Base-by-base conservation (phyloP, 1,140 invertebrate genomes). In the Brachionus sp. region DNA sequence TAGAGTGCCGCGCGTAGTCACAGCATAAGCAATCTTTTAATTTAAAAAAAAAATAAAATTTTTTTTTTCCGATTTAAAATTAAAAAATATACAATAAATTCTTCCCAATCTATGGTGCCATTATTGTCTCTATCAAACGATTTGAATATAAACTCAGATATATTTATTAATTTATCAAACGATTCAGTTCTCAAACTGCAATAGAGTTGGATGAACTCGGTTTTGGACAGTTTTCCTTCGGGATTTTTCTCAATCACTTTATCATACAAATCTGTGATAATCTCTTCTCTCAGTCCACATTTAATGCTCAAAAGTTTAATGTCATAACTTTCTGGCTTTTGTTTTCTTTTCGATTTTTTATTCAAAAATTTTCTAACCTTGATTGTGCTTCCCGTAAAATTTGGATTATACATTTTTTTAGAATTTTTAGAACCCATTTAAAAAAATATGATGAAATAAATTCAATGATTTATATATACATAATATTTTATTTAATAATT, bases 61-160 rank as follows among this genome's bases (percentile, higher is more conserved):
- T 19, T 57, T 57, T 19, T 57, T 16, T 7, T 19, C 6, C 12
- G 2, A 10, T 57, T 57, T 57, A 2, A 57, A 57, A n/a, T 57
- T 19, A 57, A 57, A 53, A 19, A 53, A 19, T 57, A 5, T 57
- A 68, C 64, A 33, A 68, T 35, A 68, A 68, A 68, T 25, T 68
- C 64, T 33, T 68, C 64, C 25, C 25, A 68, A 16, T 68, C 64
- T 12, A 68, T 68, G 25, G 12, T 35, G 10, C 64, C 64, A 68
- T 68, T 68, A n/a, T 68, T 68, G 29, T 68, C 64, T 16, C 25
- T 35, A 33, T 68, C 64, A 35, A 35, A 68, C 4, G 64, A 68
- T n/a, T 68, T 68, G 35, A 68, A 68, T 13, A 68, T 37, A 68
- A 68, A 68, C 25, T 68, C 64, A 19, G 35, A 33, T 68, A 68